Percentiles rank a stretch among this genome's conserved stretches.
These are phyloP conservation scores for Calliphora vicina DNA, from an alignment of 1,140 invertebrate species.

Conservation along the genomic window DNA sequence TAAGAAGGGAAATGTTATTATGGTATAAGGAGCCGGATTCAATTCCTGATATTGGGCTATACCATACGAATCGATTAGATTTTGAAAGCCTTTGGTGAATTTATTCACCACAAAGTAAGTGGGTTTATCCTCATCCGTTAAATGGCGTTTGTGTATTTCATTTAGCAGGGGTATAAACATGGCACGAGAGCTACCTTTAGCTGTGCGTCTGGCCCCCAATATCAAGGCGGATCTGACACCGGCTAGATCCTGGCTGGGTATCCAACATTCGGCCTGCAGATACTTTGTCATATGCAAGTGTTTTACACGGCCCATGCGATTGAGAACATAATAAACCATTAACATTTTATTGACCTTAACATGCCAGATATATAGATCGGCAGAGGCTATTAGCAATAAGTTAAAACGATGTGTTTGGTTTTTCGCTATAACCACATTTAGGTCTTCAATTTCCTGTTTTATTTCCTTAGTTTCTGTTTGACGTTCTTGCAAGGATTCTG, in stretches of 20 bases:
- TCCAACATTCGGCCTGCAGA: conserved; percentile 95
- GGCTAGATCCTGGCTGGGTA: conserved; percentile 81
- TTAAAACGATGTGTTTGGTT: conserved; percentile 81
- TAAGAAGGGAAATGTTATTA: conserved; percentile 79
- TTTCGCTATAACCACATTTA: conserved; percentile 46
- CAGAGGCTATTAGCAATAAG: conserved; percentile 82
- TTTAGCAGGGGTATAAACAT: conserved; percentile 28
- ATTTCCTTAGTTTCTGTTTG: conserved; percentile 23
- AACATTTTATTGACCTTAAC: conserved; percentile 91
- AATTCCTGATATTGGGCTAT: conserved; percentile 78
- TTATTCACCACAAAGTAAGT: conserved; percentile 84
- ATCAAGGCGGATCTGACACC: conserved; percentile 84
- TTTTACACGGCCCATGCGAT: conserved; percentile 87
- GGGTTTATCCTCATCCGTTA: conserved; percentile 75
- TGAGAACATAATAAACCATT: conserved; percentile 88
- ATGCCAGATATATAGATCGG: conserved; percentile 89
- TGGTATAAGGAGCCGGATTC: conserved; percentile 77
- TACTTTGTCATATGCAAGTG: conserved; percentile 87
- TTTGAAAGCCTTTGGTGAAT: conserved; percentile 83
- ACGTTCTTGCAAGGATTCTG: conserved; percentile 37
- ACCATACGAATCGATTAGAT: conserved; percentile 85
- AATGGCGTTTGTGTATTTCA: not conserved
- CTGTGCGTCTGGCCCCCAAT: conserved; percentile 82
- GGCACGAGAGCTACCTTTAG: conserved; percentile 79
- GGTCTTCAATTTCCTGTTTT: conserved; percentile 40